Evolutionary conservation across 2,797 vertebrate genomes (phyloP).

Genomic region (Pangasius krempfi): DNA sequence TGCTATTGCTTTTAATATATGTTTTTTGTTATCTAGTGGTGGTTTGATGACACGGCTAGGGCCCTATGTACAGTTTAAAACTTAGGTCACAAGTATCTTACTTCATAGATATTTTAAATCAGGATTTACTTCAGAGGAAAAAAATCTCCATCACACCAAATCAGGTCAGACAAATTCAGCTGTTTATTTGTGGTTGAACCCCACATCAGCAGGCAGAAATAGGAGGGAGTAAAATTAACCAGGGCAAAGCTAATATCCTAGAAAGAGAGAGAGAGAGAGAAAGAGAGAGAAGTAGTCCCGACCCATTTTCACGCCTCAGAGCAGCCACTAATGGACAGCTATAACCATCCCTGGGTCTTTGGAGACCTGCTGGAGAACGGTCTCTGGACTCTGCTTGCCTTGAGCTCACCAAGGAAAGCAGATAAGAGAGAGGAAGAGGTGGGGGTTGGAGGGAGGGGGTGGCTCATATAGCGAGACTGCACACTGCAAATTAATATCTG

Average conservation of each 20-base stretch:
- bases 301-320: constrained; percentile 73
- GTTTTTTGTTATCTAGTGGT: not conserved
- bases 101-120: not conserved
- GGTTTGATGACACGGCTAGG: not conserved
- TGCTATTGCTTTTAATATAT: not conserved
- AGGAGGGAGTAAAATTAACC: constrained; percentile 41
- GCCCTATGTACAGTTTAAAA: not conserved
- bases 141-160: constrained; percentile 7
- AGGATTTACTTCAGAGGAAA: not conserved
- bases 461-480: not conserved
- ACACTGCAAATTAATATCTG: not conserved
- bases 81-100: not conserved
- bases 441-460: not conserved
- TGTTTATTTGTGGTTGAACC: constrained; percentile 43
- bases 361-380: constrained; percentile 63
- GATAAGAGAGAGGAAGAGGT: not conserved
- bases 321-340: constrained; percentile 72
- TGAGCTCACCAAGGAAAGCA: constrained; percentile 42
- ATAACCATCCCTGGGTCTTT: constrained; percentile 69
- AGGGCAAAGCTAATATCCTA: constrained; percentile 43
- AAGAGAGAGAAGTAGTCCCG: constrained; percentile 62
- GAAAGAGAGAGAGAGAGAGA: constrained; percentile 2
- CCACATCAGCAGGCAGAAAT: constrained; percentile 25
- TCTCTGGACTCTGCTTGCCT: constrained; percentile 49
- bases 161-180: constrained; percentile 45